Conservation (phyloP, 1,140 invertebrate species). For the Drosophila pandora region DNA sequence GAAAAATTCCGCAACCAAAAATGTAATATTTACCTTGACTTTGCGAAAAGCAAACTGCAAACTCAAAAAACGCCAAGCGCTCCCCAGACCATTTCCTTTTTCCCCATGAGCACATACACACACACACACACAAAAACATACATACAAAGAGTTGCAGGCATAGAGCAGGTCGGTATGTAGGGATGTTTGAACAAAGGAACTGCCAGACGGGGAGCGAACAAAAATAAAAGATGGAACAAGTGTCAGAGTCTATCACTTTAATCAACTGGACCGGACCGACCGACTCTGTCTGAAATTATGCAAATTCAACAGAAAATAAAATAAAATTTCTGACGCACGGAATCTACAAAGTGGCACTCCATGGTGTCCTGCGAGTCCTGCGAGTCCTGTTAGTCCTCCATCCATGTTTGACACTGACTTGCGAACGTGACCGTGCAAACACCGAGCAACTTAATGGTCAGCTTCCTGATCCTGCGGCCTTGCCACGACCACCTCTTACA, state of each 20-base stretch:
- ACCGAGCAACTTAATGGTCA: conserved; percentile 63
- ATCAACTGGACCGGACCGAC: conserved; percentile 62
- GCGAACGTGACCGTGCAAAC: conserved; percentile 71
- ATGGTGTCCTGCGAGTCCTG: conserved; percentile 23
- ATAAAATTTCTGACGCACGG: conserved; percentile 66
- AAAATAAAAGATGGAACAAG: conserved; percentile 21
- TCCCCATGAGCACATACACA: conserved; percentile 10
- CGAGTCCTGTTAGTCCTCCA: too few relatives aligned
- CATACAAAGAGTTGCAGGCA: conserved; percentile 6
- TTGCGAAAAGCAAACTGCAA: conserved; percentile 74
- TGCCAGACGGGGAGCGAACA: conserved; percentile 48
- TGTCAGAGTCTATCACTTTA: conserved; percentile 72
- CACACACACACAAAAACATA: background rate
- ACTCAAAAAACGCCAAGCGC: conserved; percentile 43
- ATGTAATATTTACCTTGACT: conserved; percentile 82
- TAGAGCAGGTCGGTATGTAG: conserved; percentile 1
- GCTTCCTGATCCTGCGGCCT: conserved; percentile 19
- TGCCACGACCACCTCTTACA: conserved; percentile 19
- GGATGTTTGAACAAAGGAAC: conserved; percentile 64
- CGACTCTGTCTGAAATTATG: conserved; percentile 54
- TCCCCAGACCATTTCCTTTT: conserved; percentile 19
- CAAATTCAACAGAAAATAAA: conserved; percentile 78
- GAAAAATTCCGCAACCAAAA: conserved; percentile 73
- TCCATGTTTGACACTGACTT: conserved; percentile 72
- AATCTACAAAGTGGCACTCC: conserved; percentile 48